Conservation (phyloP, 2,797 vertebrate species). For the Melanogrammus aeglefinus region DNA sequence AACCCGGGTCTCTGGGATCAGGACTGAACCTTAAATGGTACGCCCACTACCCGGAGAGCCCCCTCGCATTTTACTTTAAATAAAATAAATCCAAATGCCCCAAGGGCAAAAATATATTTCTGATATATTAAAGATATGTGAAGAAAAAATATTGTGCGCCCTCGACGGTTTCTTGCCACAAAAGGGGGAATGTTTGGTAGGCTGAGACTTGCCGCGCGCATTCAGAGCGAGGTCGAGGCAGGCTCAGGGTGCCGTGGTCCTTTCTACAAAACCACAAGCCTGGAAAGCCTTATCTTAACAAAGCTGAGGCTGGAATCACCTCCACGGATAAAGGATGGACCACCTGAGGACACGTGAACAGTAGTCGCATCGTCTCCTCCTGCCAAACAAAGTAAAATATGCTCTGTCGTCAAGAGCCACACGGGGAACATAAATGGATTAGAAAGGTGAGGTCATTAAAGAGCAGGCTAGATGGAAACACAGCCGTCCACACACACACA, state of each 20-base stretch:
- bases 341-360: not conserved
- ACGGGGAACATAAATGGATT: too few species aligned
- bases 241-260: not conserved
- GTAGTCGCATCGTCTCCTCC: not conserved
- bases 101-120: not conserved
- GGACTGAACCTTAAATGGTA: too few species aligned
- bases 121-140: not conserved
- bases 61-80: too few species aligned
- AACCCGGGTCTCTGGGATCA: too few species aligned
- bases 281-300: not conserved
- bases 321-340: not conserved
- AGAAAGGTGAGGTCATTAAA: too few species aligned
- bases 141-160: too few species aligned
- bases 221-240: not conserved
- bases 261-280: not conserved
- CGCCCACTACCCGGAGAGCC: too few species aligned
- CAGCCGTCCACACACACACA: not conserved
- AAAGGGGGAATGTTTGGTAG: not conserved
- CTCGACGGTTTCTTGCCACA: too few species aligned
- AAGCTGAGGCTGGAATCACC: not conserved
- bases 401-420: too few species aligned
- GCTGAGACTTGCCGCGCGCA: not conserved
- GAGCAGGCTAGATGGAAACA: not conserved
- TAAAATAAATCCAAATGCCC: not conserved
- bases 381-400: not conserved